Evolutionary conservation across 1,140 invertebrate species (phyloP), one percentile per base, ranked within the genome.

Genomic region (Hyles euphorbiae): DNA sequence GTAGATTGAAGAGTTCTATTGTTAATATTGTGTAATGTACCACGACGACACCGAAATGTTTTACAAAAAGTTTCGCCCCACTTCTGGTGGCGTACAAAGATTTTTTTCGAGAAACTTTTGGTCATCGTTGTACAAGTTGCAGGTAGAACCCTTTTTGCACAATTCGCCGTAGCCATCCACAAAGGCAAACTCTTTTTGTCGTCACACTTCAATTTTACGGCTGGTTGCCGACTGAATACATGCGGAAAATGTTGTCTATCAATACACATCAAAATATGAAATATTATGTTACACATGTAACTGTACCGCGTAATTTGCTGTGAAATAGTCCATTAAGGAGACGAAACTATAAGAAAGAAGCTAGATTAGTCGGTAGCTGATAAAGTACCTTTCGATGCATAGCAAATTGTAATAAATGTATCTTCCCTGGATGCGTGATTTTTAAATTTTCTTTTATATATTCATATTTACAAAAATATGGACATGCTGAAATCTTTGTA

Each of bases 131-230:
- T 85, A 77, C 55, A 58, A 44, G 54, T 68, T 65, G 65, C 83
- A 86, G 85, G 83, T 85, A 88, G 71, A 83, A 78, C 78, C 82
- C 85, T 78, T 85, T 86, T 87, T 88, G 83, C 85, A 83, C 85
- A 88, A 84, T 87, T 81, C 80, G 72, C 58, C 73, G 78, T 78
- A 82, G 66, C 72, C 61, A 62, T 69, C 72, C 79, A 81, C 70
- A 67, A 74, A 59, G 53, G 46, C 60, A 57, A 52, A 65, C 68
- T 53, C 61, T 72, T 71, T 70, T 76, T 81, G 81, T 82, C 78
- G 76, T 79, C 75, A 82, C 82, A 84, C 81, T 83, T 70, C 74
- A 83, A 88, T 88, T 88, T 88, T 83, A 88, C 82, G 83, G 66
- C 70, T 72, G 67, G 82, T 81, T 83, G 75, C 65, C 68, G 67